These are phyloP conservation scores for Siniperca scherzeri DNA, from an alignment of 2,797 vertebrate genomes.

Conservation along the genomic window DNA sequence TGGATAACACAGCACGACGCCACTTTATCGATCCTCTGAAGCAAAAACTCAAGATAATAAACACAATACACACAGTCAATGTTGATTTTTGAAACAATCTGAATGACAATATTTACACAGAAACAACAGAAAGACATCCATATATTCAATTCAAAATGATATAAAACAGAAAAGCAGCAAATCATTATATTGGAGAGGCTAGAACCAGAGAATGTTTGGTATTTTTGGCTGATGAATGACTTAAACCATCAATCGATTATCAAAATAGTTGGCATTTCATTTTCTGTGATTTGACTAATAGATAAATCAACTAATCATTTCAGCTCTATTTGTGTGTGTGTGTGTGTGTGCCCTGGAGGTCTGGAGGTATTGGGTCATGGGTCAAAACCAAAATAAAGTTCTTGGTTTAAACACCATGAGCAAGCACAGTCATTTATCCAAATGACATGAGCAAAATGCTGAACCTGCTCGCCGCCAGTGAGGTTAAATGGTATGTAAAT, in stretches of 20 bases:
- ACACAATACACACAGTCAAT: background rate
- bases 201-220: background rate
- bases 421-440: background rate
- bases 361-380: background rate
- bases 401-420: background rate
- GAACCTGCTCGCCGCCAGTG: background rate
- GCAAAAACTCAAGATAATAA: background rate
- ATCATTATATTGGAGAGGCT: too few species aligned
- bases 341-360: background rate
- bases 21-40: background rate
- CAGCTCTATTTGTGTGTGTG: background rate
- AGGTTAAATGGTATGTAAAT: slow-evolving; percentile 46
- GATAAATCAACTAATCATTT: background rate
- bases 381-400: background rate
- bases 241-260: slow-evolving; percentile 5
- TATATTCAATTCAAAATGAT: too few species aligned
- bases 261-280: slow-evolving; percentile 5
- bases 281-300: background rate
- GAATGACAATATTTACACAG: background rate
- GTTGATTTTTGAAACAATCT: background rate
- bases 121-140: background rate
- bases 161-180: too few species aligned
- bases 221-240: background rate
- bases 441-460: background rate
- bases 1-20: background rate